phyloP scores from a whole-genome alignment of 2,113 vertebrate genomes.

The Bubalus kerabau region DNA sequence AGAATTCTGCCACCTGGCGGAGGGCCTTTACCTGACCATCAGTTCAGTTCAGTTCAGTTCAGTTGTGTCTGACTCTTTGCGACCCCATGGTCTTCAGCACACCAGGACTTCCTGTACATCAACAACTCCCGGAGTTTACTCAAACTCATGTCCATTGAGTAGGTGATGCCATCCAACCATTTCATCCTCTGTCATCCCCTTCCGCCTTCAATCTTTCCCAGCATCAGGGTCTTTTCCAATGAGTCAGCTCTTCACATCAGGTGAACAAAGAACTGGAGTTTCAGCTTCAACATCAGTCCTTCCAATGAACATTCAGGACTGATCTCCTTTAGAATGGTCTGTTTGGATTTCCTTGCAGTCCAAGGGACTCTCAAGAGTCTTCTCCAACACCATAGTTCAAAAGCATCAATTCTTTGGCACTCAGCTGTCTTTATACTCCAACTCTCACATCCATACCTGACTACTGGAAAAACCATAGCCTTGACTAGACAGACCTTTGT shows the following conservation, averaged over 20 bases:
- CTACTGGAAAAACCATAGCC: not conserved
- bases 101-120: not conserved
- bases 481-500: not conserved
- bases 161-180: not conserved
- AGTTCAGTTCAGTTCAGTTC: not conserved
- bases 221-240: not conserved
- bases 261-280: not conserved
- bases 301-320: not conserved
- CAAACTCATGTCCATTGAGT: not conserved
- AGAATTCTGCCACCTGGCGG: not conserved
- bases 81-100: not conserved
- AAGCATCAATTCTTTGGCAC: not conserved
- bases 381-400: not conserved
- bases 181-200: not conserved
- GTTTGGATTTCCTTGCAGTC: not conserved
- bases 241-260: not conserved
- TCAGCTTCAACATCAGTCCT: not conserved
- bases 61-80: not conserved
- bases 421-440: not conserved
- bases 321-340: not conserved
- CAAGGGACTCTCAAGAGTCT: not conserved
- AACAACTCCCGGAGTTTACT: not conserved
- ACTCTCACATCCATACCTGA: not conserved
- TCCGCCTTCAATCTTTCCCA: not conserved
- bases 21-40: not conserved